phyloP scores from a whole-genome alignment of 1,140 invertebrate genomes.

The Zophobas morio region DNA sequence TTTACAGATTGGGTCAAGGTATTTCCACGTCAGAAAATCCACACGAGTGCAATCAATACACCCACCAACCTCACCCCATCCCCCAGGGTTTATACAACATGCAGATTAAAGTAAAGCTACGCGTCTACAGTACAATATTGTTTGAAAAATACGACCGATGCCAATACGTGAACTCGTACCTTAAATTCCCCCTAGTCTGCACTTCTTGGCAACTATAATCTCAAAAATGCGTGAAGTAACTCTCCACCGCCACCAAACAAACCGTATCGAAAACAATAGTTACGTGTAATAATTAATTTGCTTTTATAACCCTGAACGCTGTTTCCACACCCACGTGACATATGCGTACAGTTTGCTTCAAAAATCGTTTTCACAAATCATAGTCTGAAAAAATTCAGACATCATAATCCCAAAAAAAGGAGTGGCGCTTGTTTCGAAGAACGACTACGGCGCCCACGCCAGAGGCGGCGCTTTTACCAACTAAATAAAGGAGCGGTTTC shows the following conservation, averaged over 20 bases:
- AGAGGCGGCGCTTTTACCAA: slow-evolving; percentile 50
- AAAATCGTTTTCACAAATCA: slow-evolving; percentile 36
- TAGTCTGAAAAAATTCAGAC: slow-evolving; percentile 29
- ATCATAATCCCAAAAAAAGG: slow-evolving; percentile 53
- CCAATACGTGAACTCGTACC: not conserved
- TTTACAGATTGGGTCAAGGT: slow-evolving; percentile 5
- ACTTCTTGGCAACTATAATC: too few relatives aligned
- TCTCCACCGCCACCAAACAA: not conserved
- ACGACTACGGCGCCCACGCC: slow-evolving; percentile 49
- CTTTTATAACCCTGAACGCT: not conserved
- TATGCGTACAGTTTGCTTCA: not conserved
- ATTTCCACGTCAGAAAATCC: slow-evolving; percentile 1
- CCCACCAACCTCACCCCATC: slow-evolving; percentile 1
- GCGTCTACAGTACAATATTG: too few relatives aligned
- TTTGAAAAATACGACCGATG: not conserved
- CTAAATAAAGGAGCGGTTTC: slow-evolving; percentile 54
- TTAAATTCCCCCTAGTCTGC: not conserved
- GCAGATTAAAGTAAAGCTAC: too few relatives aligned
- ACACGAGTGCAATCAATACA: slow-evolving; percentile 10
- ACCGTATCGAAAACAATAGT: not conserved
- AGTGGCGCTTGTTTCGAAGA: slow-evolving; percentile 48
- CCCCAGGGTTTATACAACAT: not conserved
- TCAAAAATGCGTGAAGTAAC: not conserved
- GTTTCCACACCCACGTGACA: not conserved
- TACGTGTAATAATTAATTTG: not conserved